These are phyloP conservation scores for Magallana ariakensis DNA, from an alignment of 1,140 invertebrate species.

Conservation along the genomic window DNA sequence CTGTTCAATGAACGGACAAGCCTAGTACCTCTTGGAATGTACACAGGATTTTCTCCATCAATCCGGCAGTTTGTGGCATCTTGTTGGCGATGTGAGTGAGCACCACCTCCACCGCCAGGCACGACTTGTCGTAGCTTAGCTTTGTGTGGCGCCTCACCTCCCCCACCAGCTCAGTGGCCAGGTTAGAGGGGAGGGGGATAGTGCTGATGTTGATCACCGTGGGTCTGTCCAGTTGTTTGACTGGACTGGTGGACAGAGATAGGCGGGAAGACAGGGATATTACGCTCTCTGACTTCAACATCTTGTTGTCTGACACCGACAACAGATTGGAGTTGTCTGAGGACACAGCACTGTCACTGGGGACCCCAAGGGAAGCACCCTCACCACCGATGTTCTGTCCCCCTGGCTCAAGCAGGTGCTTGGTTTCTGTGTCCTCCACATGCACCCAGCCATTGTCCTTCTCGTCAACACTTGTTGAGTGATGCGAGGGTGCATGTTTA, in stretches of 20 bases:
- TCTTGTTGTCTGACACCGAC: slow-evolving; percentile 2
- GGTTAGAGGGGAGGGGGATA: slow-evolving; percentile 57
- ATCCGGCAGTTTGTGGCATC: slow-evolving; percentile 64
- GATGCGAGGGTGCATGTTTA: not conserved
- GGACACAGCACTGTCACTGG: not conserved
- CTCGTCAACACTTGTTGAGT: not conserved
- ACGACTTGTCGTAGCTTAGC: slow-evolving; percentile 91
- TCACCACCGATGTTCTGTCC: not conserved
- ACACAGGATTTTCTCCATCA: slow-evolving; percentile 69
- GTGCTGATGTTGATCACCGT: slow-evolving; percentile 52
- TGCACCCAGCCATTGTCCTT: slow-evolving; percentile 12
- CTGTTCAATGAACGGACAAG: too few species aligned
- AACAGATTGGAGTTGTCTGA: not conserved
- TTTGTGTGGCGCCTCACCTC: slow-evolving; percentile 89
- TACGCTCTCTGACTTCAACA: slow-evolving; percentile 1
- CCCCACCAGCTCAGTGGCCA: slow-evolving; percentile 77
- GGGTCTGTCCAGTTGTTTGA: slow-evolving; percentile 43
- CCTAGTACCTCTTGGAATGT: slow-evolving; percentile 63
- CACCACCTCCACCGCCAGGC: slow-evolving; percentile 90
- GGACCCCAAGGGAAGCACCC: not conserved
- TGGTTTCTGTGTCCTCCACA: not conserved
- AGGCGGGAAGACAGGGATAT: not conserved
- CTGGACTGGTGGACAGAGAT: slow-evolving; percentile 40
- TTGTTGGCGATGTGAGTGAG: slow-evolving; percentile 79
- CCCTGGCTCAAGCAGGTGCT: not conserved